A percentile compares a stretch with the other conserved stretches of the same genome.
Conservation (phyloP, 1,140 invertebrate genomes). For the Bombus vancouverensis region DNA sequence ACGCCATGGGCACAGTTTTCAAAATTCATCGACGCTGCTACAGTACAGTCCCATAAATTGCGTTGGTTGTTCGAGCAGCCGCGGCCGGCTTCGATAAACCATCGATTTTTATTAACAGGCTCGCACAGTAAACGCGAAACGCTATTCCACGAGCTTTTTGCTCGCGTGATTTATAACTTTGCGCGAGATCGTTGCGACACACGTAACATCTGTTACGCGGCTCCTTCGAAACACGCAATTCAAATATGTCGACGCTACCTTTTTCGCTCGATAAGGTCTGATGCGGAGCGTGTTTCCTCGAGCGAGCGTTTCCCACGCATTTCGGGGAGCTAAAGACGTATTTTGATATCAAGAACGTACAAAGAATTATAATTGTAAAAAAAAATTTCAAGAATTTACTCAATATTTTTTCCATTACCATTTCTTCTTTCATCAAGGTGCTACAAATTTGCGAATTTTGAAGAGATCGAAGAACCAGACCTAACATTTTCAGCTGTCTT, state of each 20-base stretch:
- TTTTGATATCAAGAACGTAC: too few species aligned
- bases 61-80: not conserved
- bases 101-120: constrained; percentile 50
- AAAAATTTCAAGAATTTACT: too few species aligned
- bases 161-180: constrained; percentile 1
- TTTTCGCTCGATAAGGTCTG: too few species aligned
- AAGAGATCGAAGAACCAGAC: too few species aligned
- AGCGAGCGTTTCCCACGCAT: too few species aligned
- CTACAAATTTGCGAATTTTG: too few species aligned
- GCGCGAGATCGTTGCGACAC: constrained; percentile 20
- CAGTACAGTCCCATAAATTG: constrained; percentile 19
- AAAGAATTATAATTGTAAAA: too few species aligned
- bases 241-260: not conserved
- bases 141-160: not conserved
- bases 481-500: too few species aligned
- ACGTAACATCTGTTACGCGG: constrained; percentile 25
- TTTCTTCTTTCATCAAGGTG: too few species aligned
- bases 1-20: not conserved
- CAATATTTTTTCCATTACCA: too few species aligned
- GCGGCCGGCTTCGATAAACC: constrained; percentile 10
- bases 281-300: not conserved
- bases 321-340: too few species aligned
- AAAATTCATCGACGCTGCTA: not conserved
- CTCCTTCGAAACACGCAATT: not conserved
- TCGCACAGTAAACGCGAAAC: not conserved